Evolutionary conservation across 2,113 vertebrate genomes (phyloP).

Genomic region (Peromyscus polionotus): DNA sequence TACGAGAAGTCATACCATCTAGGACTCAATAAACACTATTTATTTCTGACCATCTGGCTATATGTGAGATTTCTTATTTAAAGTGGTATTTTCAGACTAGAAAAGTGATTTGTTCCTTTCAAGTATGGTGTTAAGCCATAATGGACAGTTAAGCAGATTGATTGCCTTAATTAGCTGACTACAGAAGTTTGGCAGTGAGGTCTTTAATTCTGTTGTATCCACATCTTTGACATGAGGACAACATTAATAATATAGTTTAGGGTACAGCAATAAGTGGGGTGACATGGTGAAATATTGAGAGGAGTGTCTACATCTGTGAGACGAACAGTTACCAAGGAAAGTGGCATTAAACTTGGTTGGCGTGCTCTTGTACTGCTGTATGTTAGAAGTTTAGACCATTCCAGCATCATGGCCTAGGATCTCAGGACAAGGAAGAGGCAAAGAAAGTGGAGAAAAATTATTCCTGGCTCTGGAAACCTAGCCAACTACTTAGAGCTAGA

Average conservation of each 20-base stretch:
- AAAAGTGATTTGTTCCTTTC: conserved; percentile 7
- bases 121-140: background rate
- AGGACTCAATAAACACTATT: background rate
- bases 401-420: too few species aligned
- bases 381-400: background rate
- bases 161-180: background rate
- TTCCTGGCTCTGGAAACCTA: background rate
- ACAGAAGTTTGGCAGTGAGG: background rate
- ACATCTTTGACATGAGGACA: background rate
- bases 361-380: background rate
- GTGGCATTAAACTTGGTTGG: background rate
- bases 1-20: background rate
- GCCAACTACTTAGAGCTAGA: background rate
- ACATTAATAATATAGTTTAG: background rate
- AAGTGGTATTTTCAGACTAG: background rate
- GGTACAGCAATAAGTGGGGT: background rate
- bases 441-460: background rate
- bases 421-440: background rate
- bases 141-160: background rate
- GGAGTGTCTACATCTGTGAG: background rate
- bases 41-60: conserved; percentile 2
- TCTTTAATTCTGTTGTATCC: background rate
- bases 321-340: background rate
- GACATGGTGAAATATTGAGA: background rate
- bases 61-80: background rate